Evolutionary conservation across 2,797 vertebrate species (phyloP), one percentile per base, ranked within the genome.

Genomic region (Hippopotamyrus pictus): DNA sequence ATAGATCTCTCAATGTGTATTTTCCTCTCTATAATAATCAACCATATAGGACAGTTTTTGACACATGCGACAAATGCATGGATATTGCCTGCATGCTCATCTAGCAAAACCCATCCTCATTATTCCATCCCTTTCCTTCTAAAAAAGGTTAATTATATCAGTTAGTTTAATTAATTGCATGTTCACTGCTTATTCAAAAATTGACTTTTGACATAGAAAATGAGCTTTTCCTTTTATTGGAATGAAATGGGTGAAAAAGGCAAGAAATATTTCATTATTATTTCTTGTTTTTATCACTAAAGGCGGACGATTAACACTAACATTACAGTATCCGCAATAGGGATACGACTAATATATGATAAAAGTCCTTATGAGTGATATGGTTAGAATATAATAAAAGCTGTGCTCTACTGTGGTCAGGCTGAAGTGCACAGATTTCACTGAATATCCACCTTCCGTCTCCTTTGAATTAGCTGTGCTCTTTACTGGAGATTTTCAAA

Each of bases 401-500:
- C 12, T 73, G 29, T 73, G 65, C 14, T 73, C 29, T 73, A 73
- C 12, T 37, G 12, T 37, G 14, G 65, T 33, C 65, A 17, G 65
- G 2, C 2, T 37, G 25, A 84, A 12, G 6, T 84, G 12, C 48
- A 84, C 41, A 84, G 44, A 51, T 84, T 84, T 25, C 82, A 51
- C 44, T 17, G 33, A 73, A 73, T 5, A 73, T 37, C 65, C 65
- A 73, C 25, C 25, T 82, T 41, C n/a, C 4, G 3, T 83, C 79
- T 83, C 46, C 14, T 48, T 48, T 83, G 6, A 44, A 44, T 83
- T 48, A 83, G 88, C 51, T 79, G 44, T 51, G 57, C 48, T 88
- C 22, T 90, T 88, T 69, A 73, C 22, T 8, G 69, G 50, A 76
- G 86, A 79, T 88, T 88, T 88, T 88, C 69, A 25, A 86, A 90